Base-by-base conservation (phyloP, 2,113 vertebrate species). In the Perca flavescens region DNA sequence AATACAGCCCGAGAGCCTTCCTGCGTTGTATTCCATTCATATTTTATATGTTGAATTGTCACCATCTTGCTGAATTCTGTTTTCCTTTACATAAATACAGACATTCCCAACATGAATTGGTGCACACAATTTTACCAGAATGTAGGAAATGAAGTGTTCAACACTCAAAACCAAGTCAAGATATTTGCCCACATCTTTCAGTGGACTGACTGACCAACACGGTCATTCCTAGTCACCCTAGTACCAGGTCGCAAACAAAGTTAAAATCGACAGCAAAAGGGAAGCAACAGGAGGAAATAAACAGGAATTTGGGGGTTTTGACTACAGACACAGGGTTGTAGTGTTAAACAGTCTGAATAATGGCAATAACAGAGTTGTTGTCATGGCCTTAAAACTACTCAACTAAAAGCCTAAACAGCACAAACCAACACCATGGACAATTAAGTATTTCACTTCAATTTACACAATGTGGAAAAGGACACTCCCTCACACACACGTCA, bases 271-370 rank as follows among this genome's bases (percentile, higher is more conserved):
- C 34, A 34, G 34, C 10, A 40, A 40, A 25, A 25, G 25, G 25
- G 14, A 34, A 31, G 31, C 34, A 65, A 43, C 62, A 43, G 22
- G 28, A 3, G 5, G 13, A 46, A 64, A 64, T 56, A 56, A 34
- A 21, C 43, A 62, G 57, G 58, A 21, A 34, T 67, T 47, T 22
- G 43, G 53, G 9, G 4, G 31, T 31, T 52, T 16, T 4, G 31
- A 25, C 28, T 10, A 5, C n/a, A 46, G 49, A 64, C 60, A n/a
- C 16, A 43, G 57, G 16, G 14, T 22, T 58, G 2, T 11, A 34
- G 14, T 56, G 34, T 34, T 14, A 60, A 69, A 69, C 16, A 46
- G 58, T 16, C 28, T 60, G 57, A 36, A 47, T 64, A 22, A 79
- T 58, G 63, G 50, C 1, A 21, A 11, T 62, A 17, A 64, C 21